phyloP scores from a whole-genome alignment of 2,113 vertebrate species.

The Cheirogaleus medius region DNA sequence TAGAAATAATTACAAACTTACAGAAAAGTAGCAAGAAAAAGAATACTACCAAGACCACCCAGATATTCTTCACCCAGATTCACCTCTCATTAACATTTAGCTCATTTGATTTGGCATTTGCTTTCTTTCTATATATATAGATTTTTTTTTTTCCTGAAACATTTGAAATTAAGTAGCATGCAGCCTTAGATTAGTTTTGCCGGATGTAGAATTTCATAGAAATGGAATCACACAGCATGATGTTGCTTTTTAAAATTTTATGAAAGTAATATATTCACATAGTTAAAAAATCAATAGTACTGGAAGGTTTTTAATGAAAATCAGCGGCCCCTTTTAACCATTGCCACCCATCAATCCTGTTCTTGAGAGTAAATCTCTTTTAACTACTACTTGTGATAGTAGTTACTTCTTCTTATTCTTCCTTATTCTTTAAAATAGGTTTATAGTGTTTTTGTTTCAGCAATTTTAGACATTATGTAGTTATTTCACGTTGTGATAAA shows the following conservation, averaged over 20 bases:
- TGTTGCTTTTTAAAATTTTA: constrained; percentile 44
- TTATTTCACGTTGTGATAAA: neutral
- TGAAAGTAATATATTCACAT: constrained; percentile 44
- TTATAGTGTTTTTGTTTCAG: neutral
- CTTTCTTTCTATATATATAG: constrained; percentile 7
- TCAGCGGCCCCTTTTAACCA: neutral
- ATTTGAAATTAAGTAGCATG: constrained; percentile 30
- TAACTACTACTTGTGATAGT: neutral
- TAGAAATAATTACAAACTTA: constrained; percentile 1
- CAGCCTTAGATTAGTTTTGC: constrained; percentile 27
- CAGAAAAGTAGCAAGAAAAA: neutral
- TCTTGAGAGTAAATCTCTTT: neutral
- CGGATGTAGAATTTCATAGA: neutral
- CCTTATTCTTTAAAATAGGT: neutral
- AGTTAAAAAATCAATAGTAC: constrained; percentile 38
- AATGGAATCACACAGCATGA: constrained; percentile 37
- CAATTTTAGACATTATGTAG: neutral
- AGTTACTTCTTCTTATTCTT: neutral
- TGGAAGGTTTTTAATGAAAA: constrained; percentile 17
- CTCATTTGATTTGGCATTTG: constrained; percentile 14
- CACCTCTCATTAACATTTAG: neutral
- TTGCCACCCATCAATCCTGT: neutral
- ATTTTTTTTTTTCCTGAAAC: constrained; percentile 1
- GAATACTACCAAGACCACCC: neutral
- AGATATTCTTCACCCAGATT: neutral